A percentile compares a stretch with the other conserved stretches of the same genome.
Evolutionary conservation across 1,140 invertebrate genomes (phyloP).

Genomic region (Carcinoscorpius rotundicauda): DNA sequence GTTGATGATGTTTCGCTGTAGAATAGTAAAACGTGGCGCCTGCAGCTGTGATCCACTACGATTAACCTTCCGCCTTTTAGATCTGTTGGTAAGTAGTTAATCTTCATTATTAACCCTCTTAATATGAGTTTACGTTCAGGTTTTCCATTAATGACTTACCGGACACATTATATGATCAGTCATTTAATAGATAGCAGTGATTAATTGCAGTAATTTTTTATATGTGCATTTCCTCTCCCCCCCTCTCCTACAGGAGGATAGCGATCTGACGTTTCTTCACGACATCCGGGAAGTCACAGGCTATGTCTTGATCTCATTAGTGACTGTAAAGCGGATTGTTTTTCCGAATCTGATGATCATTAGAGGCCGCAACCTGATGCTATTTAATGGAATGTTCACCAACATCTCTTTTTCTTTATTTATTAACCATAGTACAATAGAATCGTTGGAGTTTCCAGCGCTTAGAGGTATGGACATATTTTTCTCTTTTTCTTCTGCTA

Average conservation of each 20-base stretch:
- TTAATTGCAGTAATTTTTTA: no score
- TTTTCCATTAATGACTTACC: no score
- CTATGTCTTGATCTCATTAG: conserved; percentile 89
- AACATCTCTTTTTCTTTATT: conserved; percentile 60
- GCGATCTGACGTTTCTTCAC: conserved; percentile 82
- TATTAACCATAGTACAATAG: conserved; percentile 73
- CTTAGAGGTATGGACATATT: conserved; percentile 45
- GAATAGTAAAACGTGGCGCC: no score
- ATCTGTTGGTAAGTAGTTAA: no score
- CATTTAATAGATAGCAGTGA: no score
- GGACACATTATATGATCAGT: no score
- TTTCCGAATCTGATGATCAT: conserved; percentile 88
- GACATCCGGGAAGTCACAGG: conserved; percentile 90
- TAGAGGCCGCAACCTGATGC: conserved; percentile 79
- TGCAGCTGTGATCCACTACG: no score
- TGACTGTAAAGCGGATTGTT: conserved; percentile 70
- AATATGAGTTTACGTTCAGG: no score
- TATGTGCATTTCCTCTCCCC: no score
- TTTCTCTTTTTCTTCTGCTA: background rate
- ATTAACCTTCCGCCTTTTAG: no score
- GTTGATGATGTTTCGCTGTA: no score
- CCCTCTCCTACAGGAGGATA: conserved; percentile 44
- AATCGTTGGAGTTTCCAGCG: conserved; percentile 79
- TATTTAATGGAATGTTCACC: conserved; percentile 61
- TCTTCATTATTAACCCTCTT: no score